Conservation (phyloP, 1,140 invertebrate genomes). For the Caenorhabditis inopinata region DNA sequence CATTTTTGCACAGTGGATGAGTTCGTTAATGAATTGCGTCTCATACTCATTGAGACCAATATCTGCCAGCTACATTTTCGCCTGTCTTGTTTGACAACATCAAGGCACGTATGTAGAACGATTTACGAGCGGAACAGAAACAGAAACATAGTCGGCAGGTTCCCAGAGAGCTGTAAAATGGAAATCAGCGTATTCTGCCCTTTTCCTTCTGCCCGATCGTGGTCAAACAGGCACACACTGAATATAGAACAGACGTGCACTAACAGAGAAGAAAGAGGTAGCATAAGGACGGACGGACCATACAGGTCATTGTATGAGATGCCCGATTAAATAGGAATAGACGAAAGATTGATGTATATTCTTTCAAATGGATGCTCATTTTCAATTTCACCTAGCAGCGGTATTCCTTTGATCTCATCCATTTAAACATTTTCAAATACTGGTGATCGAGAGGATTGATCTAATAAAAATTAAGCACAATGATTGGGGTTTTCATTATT, state of each 20-base stretch:
- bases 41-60: too few species aligned
- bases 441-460: not conserved
- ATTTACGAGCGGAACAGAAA: not conserved
- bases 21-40: too few species aligned
- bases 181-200: not conserved
- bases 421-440: not conserved
- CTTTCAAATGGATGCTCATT: not conserved
- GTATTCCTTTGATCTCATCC: not conserved
- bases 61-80: not conserved
- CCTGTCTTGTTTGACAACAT: not conserved
- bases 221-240: not conserved
- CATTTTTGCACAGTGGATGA: too few species aligned
- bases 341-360: slow-evolving; percentile 10
- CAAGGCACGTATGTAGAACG: not conserved
- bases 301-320: not conserved
- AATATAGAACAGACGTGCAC: not conserved
- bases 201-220: not conserved
- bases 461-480: too few species aligned
- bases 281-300: not conserved
- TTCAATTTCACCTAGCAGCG: not conserved
- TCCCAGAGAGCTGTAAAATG: slow-evolving; percentile 24
- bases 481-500: too few species aligned
- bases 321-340: not conserved
- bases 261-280: not conserved
- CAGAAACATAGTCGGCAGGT: not conserved